Conservation (phyloP, 2,888 invertebrate species). For the Tyria jacobaeae region DNA sequence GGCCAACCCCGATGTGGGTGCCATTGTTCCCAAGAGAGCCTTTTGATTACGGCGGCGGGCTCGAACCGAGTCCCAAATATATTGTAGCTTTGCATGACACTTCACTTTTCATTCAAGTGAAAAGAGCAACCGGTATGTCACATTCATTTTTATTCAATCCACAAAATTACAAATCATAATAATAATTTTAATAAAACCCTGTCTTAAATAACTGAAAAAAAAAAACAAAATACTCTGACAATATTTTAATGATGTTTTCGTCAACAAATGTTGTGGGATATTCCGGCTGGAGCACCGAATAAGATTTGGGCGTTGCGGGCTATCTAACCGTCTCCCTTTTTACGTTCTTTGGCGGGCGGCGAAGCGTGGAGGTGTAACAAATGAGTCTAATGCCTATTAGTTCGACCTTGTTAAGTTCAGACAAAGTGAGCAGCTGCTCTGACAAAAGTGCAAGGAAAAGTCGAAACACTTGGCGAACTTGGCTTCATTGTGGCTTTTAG, state of each 20-base stretch:
- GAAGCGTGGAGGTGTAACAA: slow-evolving; percentile 80
- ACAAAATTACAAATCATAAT: slow-evolving; percentile 20
- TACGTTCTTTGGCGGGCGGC: slow-evolving; percentile 74
- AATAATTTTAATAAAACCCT: slow-evolving; percentile 26
- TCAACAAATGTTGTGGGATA: slow-evolving; percentile 42
- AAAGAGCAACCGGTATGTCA: slow-evolving; percentile 68
- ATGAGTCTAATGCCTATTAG: slow-evolving; percentile 81
- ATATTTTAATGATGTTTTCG: slow-evolving; percentile 40
- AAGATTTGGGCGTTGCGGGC: slow-evolving; percentile 65
- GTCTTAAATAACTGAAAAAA: slow-evolving; percentile 23
- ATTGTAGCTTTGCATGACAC: slow-evolving; percentile 84
- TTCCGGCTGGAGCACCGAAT: slow-evolving; percentile 51
- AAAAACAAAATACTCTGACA: slow-evolving; percentile 32
- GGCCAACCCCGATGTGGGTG: slow-evolving; percentile 83
- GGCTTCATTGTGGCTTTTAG: slow-evolving; percentile 45
- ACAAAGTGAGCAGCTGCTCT: slow-evolving; percentile 73
- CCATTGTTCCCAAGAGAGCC: slow-evolving; percentile 85
- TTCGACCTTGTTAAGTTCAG: slow-evolving; percentile 81
- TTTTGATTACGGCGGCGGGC: slow-evolving; percentile 82
- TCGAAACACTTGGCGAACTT: slow-evolving; percentile 55
- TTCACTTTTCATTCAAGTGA: slow-evolving; percentile 79
- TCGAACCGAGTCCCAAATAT: slow-evolving; percentile 77
- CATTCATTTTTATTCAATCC: slow-evolving; percentile 56
- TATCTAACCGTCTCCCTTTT: slow-evolving; percentile 69
- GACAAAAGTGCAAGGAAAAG: slow-evolving; percentile 68